phyloP scores from a whole-genome alignment of 2,113 vertebrate species.

The Cacatua alba region DNA sequence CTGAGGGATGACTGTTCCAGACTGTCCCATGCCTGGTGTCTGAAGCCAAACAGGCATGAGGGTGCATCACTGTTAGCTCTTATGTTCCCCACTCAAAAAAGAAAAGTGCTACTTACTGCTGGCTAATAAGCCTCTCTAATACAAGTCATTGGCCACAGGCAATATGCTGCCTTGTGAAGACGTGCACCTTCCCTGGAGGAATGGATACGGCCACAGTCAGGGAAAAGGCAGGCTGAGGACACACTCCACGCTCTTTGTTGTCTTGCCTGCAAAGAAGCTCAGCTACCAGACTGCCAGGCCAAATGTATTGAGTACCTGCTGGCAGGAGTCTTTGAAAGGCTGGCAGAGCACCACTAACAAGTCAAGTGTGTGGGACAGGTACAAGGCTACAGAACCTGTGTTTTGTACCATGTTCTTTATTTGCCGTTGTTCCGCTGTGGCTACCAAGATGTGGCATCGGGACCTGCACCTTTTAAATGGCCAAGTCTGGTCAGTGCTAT shows the following conservation, averaged over 20 bases:
- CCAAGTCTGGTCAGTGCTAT: neutral
- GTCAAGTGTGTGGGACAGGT: neutral
- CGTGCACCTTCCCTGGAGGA: neutral
- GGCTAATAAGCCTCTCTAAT: neutral
- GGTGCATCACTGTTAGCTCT: neutral
- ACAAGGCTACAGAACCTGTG: neutral
- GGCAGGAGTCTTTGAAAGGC: neutral
- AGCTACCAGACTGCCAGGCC: neutral
- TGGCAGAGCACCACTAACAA: fast-evolving
- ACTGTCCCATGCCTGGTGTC: fast-evolving
- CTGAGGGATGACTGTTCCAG: neutral
- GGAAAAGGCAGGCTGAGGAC: neutral
- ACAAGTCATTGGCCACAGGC: neutral
- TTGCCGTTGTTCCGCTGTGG: neutral
- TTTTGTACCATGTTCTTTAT: neutral
- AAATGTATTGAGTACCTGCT: neutral
- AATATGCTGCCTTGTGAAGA: neutral
- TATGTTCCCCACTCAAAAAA: neutral
- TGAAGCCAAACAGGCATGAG: neutral
- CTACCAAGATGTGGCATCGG: neutral
- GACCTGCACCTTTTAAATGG: neutral
- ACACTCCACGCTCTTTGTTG: fast-evolving
- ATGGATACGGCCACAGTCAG: neutral
- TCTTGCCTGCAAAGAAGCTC: neutral
- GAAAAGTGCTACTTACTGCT: neutral